These are phyloP conservation scores for Phorcus lineatus DNA, from an alignment of 2,888 invertebrate genomes.

Conservation along the genomic window DNA sequence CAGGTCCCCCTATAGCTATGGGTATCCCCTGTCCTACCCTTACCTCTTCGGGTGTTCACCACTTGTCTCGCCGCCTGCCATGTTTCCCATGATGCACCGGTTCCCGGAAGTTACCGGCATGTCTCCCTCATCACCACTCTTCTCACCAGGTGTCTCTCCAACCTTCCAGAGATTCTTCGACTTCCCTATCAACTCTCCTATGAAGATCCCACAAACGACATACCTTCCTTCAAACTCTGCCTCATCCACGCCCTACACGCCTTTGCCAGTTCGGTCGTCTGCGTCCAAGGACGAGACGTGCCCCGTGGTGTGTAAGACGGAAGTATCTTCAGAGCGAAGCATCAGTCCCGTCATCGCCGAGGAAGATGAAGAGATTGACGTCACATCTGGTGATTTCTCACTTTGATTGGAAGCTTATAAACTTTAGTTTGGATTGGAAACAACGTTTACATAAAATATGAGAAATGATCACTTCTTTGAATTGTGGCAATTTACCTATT, in stretches of 20 bases:
- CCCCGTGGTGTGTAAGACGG: not conserved
- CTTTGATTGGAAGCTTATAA: not conserved
- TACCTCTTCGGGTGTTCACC: constrained; percentile 11
- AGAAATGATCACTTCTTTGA: no score
- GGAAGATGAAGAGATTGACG: constrained; percentile 16
- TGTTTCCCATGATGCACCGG: not conserved
- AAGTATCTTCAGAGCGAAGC: not conserved
- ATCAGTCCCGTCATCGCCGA: not conserved
- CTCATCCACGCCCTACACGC: not conserved
- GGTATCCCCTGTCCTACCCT: constrained; percentile 6
- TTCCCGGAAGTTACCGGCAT: not conserved
- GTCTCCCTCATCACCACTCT: not conserved
- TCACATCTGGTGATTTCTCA: not conserved
- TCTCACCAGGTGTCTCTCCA: not conserved
- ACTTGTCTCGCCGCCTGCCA: not conserved
- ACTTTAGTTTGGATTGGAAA: no score
- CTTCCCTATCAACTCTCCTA: not conserved
- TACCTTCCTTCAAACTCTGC: not conserved
- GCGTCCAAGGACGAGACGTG: not conserved
- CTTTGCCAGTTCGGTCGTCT: not conserved
- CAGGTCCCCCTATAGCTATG: not conserved
- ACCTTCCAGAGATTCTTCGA: constrained; percentile 5
- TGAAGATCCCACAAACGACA: not conserved
- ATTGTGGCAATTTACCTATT: no score
- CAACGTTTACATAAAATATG: no score